Percentiles rank a stretch among this genome's conserved stretches.
Evolutionary conservation across 1,140 invertebrate genomes (phyloP).

Genomic region (Ceratosolen solmsi): DNA sequence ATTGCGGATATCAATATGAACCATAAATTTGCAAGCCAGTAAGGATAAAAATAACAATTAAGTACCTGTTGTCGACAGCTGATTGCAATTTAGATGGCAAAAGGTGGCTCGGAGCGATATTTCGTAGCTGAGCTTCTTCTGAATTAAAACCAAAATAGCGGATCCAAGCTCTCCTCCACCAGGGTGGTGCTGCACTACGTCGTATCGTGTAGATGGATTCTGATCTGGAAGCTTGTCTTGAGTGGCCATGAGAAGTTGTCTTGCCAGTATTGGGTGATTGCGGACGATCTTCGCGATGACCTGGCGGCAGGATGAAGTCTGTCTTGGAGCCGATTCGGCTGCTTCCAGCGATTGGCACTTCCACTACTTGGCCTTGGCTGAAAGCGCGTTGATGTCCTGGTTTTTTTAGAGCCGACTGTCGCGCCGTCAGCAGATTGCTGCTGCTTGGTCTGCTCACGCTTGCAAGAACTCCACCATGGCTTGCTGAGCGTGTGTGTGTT

Average conservation of each 20-base stretch:
- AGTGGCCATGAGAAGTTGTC: conserved; percentile 73
- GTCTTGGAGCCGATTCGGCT: conserved; percentile 87
- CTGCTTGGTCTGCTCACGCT: conserved; percentile 63
- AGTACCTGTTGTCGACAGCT: conserved; percentile 78
- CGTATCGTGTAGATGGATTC: conserved; percentile 92
- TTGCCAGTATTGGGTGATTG: conserved; percentile 67
- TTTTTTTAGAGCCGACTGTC: conserved; percentile 81
- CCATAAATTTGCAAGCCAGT: not conserved
- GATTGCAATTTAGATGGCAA: conserved; percentile 84
- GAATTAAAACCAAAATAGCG: conserved; percentile 76
- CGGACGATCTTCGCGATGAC: conserved; percentile 77
- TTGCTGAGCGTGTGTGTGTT: conserved; percentile 83
- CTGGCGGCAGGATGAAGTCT: conserved; percentile 89
- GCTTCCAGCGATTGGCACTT: conserved; percentile 78
- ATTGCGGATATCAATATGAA: too few relatives aligned
- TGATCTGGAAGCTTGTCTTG: conserved; percentile 79
- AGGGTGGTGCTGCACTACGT: conserved; percentile 79
- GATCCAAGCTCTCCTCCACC: conserved; percentile 78
- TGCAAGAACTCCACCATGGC: conserved; percentile 82
- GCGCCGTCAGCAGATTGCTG: conserved; percentile 52
- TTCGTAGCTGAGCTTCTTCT: conserved; percentile 81
- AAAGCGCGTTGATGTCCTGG: conserved; percentile 87
- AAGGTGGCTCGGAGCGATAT: conserved; percentile 87
- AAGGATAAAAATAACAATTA: conserved; percentile 62
- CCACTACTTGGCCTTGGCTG: conserved; percentile 88